These are phyloP conservation scores for Helarctos malayanus DNA, from an alignment of 2,797 vertebrate species.

Conservation along the genomic window DNA sequence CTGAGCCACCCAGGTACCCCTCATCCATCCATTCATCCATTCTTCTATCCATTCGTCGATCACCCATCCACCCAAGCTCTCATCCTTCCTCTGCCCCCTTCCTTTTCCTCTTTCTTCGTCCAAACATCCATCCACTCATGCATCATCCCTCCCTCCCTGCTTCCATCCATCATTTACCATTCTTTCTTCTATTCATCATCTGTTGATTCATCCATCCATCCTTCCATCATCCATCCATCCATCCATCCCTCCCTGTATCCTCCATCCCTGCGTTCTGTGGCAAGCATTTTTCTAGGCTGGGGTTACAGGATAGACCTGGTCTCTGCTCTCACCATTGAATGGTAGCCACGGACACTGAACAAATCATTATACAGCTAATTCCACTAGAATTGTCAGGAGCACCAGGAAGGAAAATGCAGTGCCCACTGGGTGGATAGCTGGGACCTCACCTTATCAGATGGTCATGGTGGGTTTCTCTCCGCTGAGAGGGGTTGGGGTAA, in stretches of 20 bases:
- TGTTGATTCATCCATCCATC: neutral
- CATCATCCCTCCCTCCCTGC: neutral
- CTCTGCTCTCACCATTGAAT: neutral
- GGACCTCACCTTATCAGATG: fast-evolving
- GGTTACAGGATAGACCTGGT: no score
- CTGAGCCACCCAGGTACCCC: no score
- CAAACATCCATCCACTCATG: neutral
- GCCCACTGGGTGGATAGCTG: fast-evolving
- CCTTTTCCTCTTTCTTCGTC: no score
- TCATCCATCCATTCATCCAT: neutral
- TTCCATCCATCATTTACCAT: no score
- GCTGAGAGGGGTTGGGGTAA: neutral
- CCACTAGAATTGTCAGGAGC: neutral
- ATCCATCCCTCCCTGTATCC: no score
- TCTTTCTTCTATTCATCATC: fast-evolving
- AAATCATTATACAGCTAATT: fast-evolving
- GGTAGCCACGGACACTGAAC: neutral
- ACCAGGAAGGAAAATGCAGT: fast-evolving
- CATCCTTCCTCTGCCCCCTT: neutral
- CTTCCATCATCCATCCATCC: neutral
- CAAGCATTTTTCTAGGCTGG: neutral
- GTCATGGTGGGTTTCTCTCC: neutral
- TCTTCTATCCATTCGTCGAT: no score
- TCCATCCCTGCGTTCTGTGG: neutral
- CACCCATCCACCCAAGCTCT: neutral